phyloP scores from a whole-genome alignment of 2,888 invertebrate species.

The Cantharis lateralis region DNA sequence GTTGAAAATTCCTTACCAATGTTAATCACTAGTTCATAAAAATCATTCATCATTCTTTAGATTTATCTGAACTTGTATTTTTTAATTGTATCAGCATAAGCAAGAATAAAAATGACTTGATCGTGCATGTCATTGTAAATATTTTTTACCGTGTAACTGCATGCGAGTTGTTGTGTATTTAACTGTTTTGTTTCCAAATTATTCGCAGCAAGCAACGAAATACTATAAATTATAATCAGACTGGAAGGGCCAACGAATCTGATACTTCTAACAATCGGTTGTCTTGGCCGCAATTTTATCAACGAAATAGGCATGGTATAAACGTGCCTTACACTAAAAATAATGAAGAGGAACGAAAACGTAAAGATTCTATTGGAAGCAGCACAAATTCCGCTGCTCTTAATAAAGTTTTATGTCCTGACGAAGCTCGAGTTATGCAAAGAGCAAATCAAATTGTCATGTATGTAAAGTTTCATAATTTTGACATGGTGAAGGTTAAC shows the following conservation, averaged over 20 bases:
- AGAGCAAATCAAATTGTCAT: conserved; percentile 86
- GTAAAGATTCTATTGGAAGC: conserved; percentile 47
- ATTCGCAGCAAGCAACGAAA: conserved; percentile 55
- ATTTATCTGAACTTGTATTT: conserved; percentile 7
- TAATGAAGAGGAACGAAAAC: conserved; percentile 52
- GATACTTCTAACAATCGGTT: conserved; percentile 60
- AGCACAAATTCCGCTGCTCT: conserved; percentile 58
- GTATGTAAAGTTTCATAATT: conserved; percentile 63
- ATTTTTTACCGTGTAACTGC: conserved; percentile 1
- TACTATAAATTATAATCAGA: conserved; percentile 47
- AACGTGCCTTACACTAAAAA: conserved; percentile 50
- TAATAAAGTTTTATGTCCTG: conserved; percentile 68
- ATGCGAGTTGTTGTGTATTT: not conserved
- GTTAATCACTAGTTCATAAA: conserved; percentile 29
- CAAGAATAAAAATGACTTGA: not conserved
- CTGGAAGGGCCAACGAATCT: conserved; percentile 56
- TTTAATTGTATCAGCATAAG: not conserved
- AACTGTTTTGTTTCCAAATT: not conserved
- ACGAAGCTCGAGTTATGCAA: conserved; percentile 81
- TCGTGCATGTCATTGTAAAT: not conserved
- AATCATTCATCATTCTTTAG: conserved; percentile 14
- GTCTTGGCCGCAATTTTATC: conserved; percentile 63
- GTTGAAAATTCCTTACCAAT: conserved; percentile 25
- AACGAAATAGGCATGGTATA: conserved; percentile 33
- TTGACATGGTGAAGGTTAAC: not conserved